Evolutionary conservation across 2,113 vertebrate genomes (phyloP).

Genomic region (Pseudorectes ferrugineus): DNA sequence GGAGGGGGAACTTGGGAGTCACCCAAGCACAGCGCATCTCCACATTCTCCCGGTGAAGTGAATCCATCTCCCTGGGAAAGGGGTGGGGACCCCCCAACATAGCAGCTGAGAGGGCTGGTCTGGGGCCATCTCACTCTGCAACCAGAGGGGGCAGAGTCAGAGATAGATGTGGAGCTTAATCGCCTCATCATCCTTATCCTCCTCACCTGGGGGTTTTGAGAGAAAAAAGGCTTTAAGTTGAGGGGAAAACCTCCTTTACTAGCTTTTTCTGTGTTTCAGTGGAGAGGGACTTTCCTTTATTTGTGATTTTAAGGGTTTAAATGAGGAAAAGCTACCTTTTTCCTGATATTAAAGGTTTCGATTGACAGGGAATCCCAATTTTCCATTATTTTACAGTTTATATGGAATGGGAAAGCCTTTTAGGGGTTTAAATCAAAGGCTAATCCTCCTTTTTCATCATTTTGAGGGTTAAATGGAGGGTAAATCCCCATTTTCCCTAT

Average conservation of each 20-base stretch:
- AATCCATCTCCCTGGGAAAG: neutral
- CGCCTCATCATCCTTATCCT: neutral
- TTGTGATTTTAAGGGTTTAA: neutral
- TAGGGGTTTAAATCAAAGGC: neutral
- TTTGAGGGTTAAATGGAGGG: neutral
- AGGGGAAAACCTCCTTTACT: neutral
- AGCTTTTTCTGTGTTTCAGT: neutral
- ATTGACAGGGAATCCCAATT: neutral
- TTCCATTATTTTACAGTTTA: neutral
- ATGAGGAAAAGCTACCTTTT: neutral
- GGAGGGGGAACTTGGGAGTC: neutral
- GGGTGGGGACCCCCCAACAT: no score
- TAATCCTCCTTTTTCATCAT: neutral
- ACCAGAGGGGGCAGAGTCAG: neutral
- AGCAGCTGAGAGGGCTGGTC: neutral
- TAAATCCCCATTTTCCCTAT: neutral
- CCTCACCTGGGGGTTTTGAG: neutral
- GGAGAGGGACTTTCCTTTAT: neutral
- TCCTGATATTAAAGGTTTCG: no score
- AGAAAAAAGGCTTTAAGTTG: neutral
- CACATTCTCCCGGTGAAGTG: accelerated
- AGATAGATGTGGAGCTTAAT: neutral
- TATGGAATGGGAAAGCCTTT: neutral
- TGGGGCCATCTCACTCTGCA: neutral
- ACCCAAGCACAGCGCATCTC: neutral